Evolutionary conservation across 2,888 invertebrate species (phyloP), one percentile per base, ranked within the genome.

Genomic region (Nomada flava): DNA sequence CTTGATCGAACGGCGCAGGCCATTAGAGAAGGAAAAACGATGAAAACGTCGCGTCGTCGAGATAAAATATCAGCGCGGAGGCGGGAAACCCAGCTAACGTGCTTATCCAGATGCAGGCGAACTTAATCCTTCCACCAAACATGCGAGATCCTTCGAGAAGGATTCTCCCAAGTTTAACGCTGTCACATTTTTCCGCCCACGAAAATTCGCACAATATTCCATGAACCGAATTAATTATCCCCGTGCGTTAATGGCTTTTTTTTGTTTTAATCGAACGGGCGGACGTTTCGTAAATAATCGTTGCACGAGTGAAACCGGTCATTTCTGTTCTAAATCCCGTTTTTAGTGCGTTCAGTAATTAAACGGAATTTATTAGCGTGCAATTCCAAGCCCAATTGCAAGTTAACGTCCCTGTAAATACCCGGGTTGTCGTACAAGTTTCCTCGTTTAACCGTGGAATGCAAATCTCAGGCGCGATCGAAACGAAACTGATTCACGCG

Each of bases 101-200:
- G 69, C 75, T 82, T 82, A 84, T 86, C 74, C 65, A 78, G 83
- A 89, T 89, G 90, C 89, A 86, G 87, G 89, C 57, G 71, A 64
- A 76, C 82, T 74, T 87, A 86, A 90, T 89, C 87, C 83, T 82
- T 57, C 83, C 64, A 64, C 70, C 71, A 59, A 76, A 62, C 77
- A 26, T 63, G 73, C 44, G 84, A 69, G 79, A 85, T 62, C 62
- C 57, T 36, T 4, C 15, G 15, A 29, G 59, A 71, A 18, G 15
- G 23, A 60, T 20, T 50, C 55, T 60, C 47, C 42, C 53, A 15
- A 59, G n/a, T 36, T 42, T 53, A 15, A 75, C 42, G 44, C 23
- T 60, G 36, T 44, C 9, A n/a, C 7, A 13, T 15, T 50, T 47
- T 47, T 15, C 2, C 47, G 13, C 0, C 13, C 11, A 47, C 13